These are phyloP conservation scores for Cheilosia vernalis DNA, from an alignment of 2,888 invertebrate species.

Conservation along the genomic window DNA sequence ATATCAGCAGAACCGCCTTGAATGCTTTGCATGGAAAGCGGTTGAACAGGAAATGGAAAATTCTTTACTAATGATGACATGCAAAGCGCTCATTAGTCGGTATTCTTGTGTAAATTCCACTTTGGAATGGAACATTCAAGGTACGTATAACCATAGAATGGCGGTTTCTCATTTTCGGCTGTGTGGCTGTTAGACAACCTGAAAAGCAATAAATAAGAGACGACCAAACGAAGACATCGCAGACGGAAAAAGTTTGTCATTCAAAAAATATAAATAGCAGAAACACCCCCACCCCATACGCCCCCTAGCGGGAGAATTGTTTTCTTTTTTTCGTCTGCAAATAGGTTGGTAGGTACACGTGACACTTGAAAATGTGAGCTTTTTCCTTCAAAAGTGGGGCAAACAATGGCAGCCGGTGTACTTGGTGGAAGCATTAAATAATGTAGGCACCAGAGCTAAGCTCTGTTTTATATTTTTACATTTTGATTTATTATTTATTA, in stretches of 20 bases:
- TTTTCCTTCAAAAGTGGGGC: constrained; percentile 25
- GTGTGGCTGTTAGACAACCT: constrained; percentile 19
- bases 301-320: background rate
- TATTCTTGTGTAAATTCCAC: constrained; percentile 56
- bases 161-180: constrained; percentile 19
- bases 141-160: constrained; percentile 16
- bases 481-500: constrained; percentile 71
- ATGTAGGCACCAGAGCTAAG: background rate
- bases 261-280: constrained; percentile 1
- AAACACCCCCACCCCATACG: constrained; percentile 16
- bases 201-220: constrained; percentile 47
- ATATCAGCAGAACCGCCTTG: background rate
- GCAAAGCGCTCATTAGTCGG: constrained; percentile 71
- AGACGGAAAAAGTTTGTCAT: constrained; percentile 63
- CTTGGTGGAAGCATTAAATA: background rate
- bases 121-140: constrained; percentile 20
- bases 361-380: constrained; percentile 23
- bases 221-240: constrained; percentile 19
- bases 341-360: background rate
- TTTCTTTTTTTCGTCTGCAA: constrained; percentile 14
- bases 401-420: constrained; percentile 17
- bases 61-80: constrained; percentile 70
- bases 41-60: constrained; percentile 47
- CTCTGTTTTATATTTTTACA: constrained; percentile 43
- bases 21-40: constrained; percentile 29